These are phyloP conservation scores for Troides oblongomaculatus DNA, from an alignment of 2,888 invertebrate species.

Conservation along the genomic window DNA sequence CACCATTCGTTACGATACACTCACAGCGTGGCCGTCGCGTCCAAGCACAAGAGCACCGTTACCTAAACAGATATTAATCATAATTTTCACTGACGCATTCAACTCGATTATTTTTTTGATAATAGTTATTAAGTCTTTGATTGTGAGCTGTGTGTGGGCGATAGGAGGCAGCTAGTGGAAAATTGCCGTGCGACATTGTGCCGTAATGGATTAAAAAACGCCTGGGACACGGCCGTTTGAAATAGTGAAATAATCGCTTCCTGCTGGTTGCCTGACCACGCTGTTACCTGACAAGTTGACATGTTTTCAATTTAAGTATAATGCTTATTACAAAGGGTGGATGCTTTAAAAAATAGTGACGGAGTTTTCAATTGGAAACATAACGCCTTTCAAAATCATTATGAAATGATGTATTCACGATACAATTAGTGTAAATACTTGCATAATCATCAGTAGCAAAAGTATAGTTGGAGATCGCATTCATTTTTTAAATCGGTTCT, in stretches of 20 bases:
- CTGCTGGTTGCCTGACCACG: conserved; percentile 41
- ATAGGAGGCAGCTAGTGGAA: conserved; percentile 65
- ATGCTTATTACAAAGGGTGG: neutral
- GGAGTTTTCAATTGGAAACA: neutral
- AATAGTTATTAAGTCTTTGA: conserved; percentile 76
- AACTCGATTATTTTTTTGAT: conserved; percentile 67
- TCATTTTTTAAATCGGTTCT: no score
- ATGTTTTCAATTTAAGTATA: neutral
- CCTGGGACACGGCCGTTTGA: conserved; percentile 59
- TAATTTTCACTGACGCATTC: conserved; percentile 76
- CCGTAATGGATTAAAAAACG: conserved; percentile 77
- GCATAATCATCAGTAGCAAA: no score
- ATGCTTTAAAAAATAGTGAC: neutral
- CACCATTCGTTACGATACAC: conserved; percentile 15
- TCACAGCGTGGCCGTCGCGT: conserved; percentile 33
- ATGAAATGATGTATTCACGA: neutral
- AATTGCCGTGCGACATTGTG: conserved; percentile 74
- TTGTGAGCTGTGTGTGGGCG: conserved; percentile 71
- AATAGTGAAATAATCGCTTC: conserved; percentile 73
- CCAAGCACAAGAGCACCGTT: conserved; percentile 61
- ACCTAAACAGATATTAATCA: conserved; percentile 79
- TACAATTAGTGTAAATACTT: neutral
- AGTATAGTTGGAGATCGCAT: no score
- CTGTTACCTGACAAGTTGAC: neutral
- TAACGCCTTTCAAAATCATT: neutral